Conservation (phyloP, 2,113 vertebrate species). For the Melanocharis versteri region DNA sequence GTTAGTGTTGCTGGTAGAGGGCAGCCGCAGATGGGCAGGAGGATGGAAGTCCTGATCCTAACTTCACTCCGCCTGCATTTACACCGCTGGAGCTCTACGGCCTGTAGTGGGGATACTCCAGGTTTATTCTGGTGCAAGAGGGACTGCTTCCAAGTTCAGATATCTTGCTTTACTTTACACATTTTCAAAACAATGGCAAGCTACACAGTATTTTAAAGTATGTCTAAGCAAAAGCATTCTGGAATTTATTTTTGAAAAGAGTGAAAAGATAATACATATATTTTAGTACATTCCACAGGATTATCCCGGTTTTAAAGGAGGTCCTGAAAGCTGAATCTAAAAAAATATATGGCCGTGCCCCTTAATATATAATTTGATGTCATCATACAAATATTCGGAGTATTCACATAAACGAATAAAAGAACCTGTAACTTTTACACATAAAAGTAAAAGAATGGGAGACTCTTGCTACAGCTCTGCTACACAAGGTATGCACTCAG, state of each 20-base stretch:
- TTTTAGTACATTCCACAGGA: constrained; percentile 10
- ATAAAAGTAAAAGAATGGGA: neutral
- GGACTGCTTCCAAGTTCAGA: neutral
- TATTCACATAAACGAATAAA: neutral
- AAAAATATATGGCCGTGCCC: neutral
- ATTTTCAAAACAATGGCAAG: neutral
- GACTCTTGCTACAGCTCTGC: neutral
- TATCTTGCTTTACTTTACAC: neutral
- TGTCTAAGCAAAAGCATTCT: neutral
- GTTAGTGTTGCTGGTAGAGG: neutral
- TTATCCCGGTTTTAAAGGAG: constrained; percentile 5
- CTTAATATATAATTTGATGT: neutral
- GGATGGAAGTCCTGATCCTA: neutral
- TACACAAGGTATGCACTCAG: neutral
- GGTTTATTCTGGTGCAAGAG: neutral
- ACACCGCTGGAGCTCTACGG: neutral
- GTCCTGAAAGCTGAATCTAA: neutral
- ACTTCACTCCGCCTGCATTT: neutral
- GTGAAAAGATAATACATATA: neutral
- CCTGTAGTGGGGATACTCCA: neutral
- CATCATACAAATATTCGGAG: neutral
- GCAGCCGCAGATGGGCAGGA: neutral
- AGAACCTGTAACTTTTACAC: neutral
- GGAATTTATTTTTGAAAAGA: constrained; percentile 29
- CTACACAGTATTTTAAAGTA: neutral